Conservation (phyloP, 2,888 invertebrate species). For the Melieria crassipennis region DNA sequence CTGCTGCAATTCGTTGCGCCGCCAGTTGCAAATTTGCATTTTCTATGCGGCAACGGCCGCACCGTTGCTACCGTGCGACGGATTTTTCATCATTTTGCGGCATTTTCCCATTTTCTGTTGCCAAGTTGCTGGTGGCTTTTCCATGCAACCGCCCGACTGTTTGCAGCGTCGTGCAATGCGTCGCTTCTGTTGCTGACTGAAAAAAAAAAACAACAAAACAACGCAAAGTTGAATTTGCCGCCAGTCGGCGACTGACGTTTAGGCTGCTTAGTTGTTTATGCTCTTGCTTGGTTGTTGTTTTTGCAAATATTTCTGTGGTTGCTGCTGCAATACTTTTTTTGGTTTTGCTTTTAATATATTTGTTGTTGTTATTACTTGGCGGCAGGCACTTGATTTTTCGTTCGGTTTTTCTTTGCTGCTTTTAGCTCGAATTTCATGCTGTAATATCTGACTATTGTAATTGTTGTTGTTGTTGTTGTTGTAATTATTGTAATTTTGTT, state of each 20-base stretch:
- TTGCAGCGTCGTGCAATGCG: conserved; percentile 22
- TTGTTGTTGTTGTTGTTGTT: conserved; percentile 25
- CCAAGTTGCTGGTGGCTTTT: conserved; percentile 1
- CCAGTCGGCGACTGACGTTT: conserved; percentile 4
- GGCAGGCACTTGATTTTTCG: background rate
- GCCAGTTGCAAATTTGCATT: no score
- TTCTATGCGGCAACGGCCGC: background rate
- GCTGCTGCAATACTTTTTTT: no score
- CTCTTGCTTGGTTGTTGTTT: no score
- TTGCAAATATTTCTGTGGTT: no score
- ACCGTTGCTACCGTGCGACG: background rate
- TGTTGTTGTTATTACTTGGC: no score
- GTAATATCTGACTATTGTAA: background rate
- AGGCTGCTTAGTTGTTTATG: conserved; percentile 30
- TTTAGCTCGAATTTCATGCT: conserved; percentile 37
- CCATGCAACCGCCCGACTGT: background rate
- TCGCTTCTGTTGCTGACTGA: background rate
- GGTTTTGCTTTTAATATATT: no score
- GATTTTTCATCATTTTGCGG: conserved; percentile 1
- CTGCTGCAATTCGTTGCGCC: no score
- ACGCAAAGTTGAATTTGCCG: no score
- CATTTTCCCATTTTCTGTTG: background rate
- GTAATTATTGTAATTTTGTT: conserved; percentile 15
- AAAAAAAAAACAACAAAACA: no score
- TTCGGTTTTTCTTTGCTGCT: conserved; percentile 4